phyloP scores from a whole-genome alignment of 2,888 invertebrate genomes.

The Ditula angustiorana region DNA sequence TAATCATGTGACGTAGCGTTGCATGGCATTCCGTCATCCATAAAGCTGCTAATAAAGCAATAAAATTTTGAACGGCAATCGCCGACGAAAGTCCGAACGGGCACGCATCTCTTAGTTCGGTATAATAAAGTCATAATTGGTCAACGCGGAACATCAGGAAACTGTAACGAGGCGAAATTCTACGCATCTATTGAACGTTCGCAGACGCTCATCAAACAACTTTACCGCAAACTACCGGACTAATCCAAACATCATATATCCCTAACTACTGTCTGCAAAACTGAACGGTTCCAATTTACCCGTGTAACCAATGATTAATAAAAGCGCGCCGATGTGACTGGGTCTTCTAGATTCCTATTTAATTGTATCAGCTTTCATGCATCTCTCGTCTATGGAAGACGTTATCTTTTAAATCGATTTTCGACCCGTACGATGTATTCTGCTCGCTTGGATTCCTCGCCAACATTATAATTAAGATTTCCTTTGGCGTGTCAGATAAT shows the following conservation, averaged over 20 bases:
- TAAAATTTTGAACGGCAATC: constrained; percentile 39
- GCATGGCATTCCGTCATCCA: constrained; percentile 32
- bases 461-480: constrained; percentile 40
- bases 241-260: constrained; percentile 38
- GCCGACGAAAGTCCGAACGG: constrained; percentile 22
- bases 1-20: constrained; percentile 20
- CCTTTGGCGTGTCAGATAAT: constrained; percentile 26
- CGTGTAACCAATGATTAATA: constrained; percentile 66
- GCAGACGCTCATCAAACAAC: constrained; percentile 49
- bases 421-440: constrained; percentile 51
- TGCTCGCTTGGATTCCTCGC: constrained; percentile 50
- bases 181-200: constrained; percentile 47
- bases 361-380: constrained; percentile 72
- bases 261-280: constrained; percentile 28
- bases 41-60: constrained; percentile 40
- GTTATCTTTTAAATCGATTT: constrained; percentile 51
- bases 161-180: constrained; percentile 54
- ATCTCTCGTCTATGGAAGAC: constrained; percentile 51
- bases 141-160: constrained; percentile 53
- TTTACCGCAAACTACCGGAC: constrained; percentile 42
- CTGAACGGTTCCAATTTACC: constrained; percentile 53
- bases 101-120: constrained; percentile 17
- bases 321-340: constrained; percentile 68
- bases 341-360: constrained; percentile 71
- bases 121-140: constrained; percentile 46